A percentile compares a stretch with the other conserved stretches of the same genome.
Conservation (phyloP, 53 echinoderm and acorn worm genomes). For the Arbacia lixula region DNA sequence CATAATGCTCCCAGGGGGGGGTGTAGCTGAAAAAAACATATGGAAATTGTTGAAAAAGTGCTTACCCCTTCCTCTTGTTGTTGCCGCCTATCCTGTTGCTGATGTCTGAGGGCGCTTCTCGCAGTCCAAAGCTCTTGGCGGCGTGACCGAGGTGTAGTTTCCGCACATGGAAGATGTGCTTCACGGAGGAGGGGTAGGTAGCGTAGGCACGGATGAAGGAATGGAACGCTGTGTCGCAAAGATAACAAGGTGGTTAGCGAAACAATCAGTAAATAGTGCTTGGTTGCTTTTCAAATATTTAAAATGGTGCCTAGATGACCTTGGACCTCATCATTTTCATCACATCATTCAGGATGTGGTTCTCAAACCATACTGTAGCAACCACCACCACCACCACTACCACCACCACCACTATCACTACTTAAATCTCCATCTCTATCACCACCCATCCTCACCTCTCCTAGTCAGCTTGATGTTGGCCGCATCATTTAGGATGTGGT, state of each 20-base stretch:
- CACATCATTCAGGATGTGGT: too few species aligned
- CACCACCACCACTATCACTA: too few species aligned
- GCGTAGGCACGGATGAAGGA: conserved; percentile 95
- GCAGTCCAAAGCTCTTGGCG: conserved; percentile 91
- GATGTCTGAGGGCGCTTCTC: conserved; percentile 87
- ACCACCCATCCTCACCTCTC: conserved; percentile 72
- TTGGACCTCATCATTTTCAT: too few species aligned
- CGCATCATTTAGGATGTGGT: conserved; percentile 64
- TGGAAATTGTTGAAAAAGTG: too few species aligned
- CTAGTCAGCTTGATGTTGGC: conserved; percentile 64
- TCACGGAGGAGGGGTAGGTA: conserved; percentile 82
- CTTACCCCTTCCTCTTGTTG: conserved; percentile 38
- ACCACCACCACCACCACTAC: too few species aligned
- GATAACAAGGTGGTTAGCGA: too few species aligned
- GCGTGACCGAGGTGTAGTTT: conserved; percentile 93
- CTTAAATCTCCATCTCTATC: too few species aligned
- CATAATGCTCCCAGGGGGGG: too few species aligned
- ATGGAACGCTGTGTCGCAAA: conserved; percentile 72
- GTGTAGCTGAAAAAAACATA: too few species aligned
- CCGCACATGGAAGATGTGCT: conserved; percentile 93
- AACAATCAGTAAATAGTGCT: not conserved
- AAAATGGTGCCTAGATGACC: too few species aligned
- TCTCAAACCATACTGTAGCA: too few species aligned
- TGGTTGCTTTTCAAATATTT: too few species aligned
- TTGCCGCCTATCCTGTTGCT: conserved; percentile 35